Conservation (phyloP, 2,797 vertebrate species). For the Prionace glauca region DNA sequence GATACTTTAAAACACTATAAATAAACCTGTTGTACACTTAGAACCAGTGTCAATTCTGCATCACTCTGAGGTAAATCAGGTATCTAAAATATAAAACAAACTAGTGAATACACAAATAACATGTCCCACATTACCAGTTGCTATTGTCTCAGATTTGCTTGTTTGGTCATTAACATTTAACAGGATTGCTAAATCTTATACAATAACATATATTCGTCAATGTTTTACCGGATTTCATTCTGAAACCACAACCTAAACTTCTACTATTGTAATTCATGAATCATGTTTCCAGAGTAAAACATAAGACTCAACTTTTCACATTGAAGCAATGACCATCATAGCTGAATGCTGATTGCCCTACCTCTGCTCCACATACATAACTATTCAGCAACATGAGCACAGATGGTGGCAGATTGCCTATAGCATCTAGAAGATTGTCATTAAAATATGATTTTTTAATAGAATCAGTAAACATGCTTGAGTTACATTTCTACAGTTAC, state of each 20-base stretch:
- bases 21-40: too few species aligned
- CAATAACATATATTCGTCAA: not conserved
- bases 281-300: not conserved
- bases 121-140: not conserved
- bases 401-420: constrained; percentile 33
- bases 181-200: not conserved
- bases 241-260: not conserved
- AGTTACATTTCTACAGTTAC: constrained; percentile 10
- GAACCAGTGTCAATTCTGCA: too few species aligned
- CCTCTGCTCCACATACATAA: not conserved
- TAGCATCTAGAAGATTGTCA: not conserved
- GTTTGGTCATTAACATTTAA: not conserved
- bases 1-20: too few species aligned
- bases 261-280: not conserved
- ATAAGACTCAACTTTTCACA: not conserved
- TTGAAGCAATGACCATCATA: not conserved
- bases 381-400: not conserved
- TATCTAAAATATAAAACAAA: too few species aligned
- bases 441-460: not conserved
- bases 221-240: not conserved
- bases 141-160: not conserved
- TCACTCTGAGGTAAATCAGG: too few species aligned
- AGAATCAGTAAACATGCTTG: not conserved
- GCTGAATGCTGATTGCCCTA: not conserved
- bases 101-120: not conserved